Evolutionary conservation across 2,797 vertebrate species (phyloP), one percentile per base, ranked within the genome.

Genomic region (Oreochromis mossambicus): DNA sequence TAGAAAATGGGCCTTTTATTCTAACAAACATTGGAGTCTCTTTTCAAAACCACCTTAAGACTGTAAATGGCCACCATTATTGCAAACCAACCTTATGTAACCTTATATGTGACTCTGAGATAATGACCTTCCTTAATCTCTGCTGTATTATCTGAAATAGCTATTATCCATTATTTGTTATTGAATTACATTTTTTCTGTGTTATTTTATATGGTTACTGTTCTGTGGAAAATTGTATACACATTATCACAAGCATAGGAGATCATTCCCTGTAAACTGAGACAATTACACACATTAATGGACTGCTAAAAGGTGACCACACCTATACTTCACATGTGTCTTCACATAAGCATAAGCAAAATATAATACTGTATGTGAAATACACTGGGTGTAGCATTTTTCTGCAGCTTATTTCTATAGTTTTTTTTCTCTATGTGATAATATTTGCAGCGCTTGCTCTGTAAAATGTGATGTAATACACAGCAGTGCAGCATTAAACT

Each of bases 381-480:
- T 80, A 50, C 92, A 92, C 82, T 50, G 86, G 15, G 76, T 83
- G 50, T 77, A 81, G 63, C 7, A 82, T 81, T 89, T 87, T 56
- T 81, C 78, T 54, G 26, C 63, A 82, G 63, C 76, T 80, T 58
- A 43, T 77, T 77, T 85, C 87, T 82, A 86, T 80, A 83, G 58
- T 87, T 78, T 83, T 55, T 52, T 41, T 46, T 56, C 34, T 70
- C 15, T 26, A 29, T 19, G 41, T 78, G 80, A 63, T 79, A 76
- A 91, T 85, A 86, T 91, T 90, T 90, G 54, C 38, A 32, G 76
- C 66, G 73, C 79, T 78, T 66, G 66, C 56, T 58, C 80, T 82
- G 88, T 76, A 91, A 92, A 92, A 91, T 90, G 78, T 75, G 77
- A 86, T 82, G 85, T 92, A 91, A 94, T 90, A 87, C 83, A 84